Evolutionary conservation across 1,140 invertebrate species (phyloP).

Genomic region (Drosophila tristis): DNA sequence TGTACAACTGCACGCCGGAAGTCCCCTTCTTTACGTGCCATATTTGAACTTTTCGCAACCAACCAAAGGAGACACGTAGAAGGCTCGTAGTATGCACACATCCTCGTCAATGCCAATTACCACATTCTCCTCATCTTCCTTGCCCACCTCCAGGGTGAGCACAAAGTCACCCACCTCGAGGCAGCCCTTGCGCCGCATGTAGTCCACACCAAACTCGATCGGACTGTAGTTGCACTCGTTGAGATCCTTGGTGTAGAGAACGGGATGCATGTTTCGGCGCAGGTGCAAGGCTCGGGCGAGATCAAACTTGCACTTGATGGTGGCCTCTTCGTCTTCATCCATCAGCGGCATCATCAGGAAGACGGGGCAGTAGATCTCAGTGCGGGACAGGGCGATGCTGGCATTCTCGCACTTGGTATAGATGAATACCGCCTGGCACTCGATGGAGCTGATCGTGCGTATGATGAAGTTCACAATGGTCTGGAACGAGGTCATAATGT

Average conservation of each 20-base stretch:
- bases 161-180: conserved; percentile 76
- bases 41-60: conserved; percentile 76
- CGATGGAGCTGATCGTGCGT: conserved; percentile 76
- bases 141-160: conserved; percentile 70
- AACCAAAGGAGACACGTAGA: conserved; percentile 64
- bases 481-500: conserved; percentile 69
- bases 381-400: conserved; percentile 61
- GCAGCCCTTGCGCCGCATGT: conserved; percentile 62
- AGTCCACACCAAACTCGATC: conserved; percentile 78
- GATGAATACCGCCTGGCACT: conserved; percentile 75
- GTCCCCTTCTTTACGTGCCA: conserved; percentile 30
- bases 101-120: conserved; percentile 65
- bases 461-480: conserved; percentile 78
- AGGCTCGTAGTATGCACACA: conserved; percentile 72
- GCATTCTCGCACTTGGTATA: conserved; percentile 66
- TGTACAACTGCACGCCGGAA: conserved; percentile 51
- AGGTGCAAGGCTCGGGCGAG: conserved; percentile 62
- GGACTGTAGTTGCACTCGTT: conserved; percentile 63
- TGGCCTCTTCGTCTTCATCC: conserved; percentile 42
- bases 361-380: conserved; percentile 78
- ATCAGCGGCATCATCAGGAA: conserved; percentile 63
- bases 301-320: conserved; percentile 58
- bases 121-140: conserved; percentile 69
- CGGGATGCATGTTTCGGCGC: conserved; percentile 61
- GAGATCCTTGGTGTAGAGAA: conserved; percentile 64